Evolutionary conservation across 1,140 invertebrate genomes (phyloP).

Genomic region (Camponotus pennsylvanicus): DNA sequence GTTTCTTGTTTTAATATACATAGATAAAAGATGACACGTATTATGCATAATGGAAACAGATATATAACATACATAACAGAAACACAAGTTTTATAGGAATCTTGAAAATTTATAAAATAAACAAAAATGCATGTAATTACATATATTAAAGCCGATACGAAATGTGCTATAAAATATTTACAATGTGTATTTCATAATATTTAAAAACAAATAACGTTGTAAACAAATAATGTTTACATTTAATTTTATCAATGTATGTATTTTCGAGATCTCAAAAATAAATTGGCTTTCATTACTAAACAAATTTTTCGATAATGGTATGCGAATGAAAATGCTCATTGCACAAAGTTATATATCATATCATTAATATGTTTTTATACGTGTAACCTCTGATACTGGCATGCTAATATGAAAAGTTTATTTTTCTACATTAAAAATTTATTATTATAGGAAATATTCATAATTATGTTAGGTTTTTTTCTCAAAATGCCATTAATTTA

Average conservation of each 20-base stretch:
- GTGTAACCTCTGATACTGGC: background rate
- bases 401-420: background rate
- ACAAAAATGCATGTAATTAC: too few species aligned
- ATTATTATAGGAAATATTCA: slow-evolving; percentile 9
- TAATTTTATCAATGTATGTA: too few species aligned
- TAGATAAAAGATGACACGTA: background rate
- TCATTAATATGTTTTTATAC: background rate
- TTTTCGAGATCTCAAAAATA: too few species aligned
- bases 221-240: too few species aligned
- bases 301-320: too few species aligned
- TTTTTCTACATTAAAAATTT: slow-evolving; percentile 8
- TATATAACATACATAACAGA: background rate
- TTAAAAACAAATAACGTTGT: too few species aligned
- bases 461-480: background rate
- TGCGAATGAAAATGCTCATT: slow-evolving; percentile 18
- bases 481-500: background rate
- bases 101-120: slow-evolving; percentile 19
- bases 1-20: background rate
- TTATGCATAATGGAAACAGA: background rate
- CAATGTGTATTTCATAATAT: too few species aligned
- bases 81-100: slow-evolving; percentile 10
- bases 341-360: background rate
- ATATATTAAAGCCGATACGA: too few species aligned
- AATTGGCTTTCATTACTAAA: too few species aligned
- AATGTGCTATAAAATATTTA: too few species aligned